phyloP scores from a whole-genome alignment of 2,113 vertebrate genomes.

The Campylomormyrus tamandua region DNA sequence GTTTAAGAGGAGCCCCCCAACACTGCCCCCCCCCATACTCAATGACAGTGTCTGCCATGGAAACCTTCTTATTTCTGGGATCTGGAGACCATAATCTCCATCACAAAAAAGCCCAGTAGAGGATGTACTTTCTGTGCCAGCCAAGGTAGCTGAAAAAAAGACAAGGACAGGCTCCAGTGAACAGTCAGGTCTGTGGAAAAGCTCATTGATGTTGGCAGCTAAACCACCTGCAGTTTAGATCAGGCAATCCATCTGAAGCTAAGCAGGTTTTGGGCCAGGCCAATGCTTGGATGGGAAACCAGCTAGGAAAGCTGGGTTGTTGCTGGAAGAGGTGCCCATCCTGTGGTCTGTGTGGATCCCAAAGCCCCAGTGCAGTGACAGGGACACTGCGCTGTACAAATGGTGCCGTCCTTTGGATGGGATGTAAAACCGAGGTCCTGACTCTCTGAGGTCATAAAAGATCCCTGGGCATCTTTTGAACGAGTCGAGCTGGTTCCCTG shows the following conservation, averaged over 20 bases:
- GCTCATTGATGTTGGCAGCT: neutral
- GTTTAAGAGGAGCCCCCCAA: neutral
- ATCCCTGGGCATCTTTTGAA: neutral
- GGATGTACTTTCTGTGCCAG: neutral
- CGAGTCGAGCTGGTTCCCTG: neutral
- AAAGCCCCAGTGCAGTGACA: neutral
- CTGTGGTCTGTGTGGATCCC: neutral
- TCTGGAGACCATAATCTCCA: neutral
- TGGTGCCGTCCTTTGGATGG: neutral
- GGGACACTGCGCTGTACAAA: neutral
- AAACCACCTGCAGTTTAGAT: neutral
- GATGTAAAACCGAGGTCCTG: neutral
- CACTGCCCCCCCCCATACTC: neutral
- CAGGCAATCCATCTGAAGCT: neutral
- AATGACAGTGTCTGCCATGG: neutral
- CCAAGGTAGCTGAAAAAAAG: neutral
- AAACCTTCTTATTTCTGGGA: neutral
- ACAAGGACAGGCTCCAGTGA: neutral
- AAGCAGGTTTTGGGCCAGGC: neutral
- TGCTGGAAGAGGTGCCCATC: neutral
- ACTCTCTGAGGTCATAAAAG: neutral
- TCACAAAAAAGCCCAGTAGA: neutral
- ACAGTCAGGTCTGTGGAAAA: neutral
- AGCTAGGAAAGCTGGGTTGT: neutral
- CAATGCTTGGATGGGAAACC: neutral